Base-by-base conservation (phyloP, 2,888 invertebrate species). In the Ochropacha duplaris region DNA sequence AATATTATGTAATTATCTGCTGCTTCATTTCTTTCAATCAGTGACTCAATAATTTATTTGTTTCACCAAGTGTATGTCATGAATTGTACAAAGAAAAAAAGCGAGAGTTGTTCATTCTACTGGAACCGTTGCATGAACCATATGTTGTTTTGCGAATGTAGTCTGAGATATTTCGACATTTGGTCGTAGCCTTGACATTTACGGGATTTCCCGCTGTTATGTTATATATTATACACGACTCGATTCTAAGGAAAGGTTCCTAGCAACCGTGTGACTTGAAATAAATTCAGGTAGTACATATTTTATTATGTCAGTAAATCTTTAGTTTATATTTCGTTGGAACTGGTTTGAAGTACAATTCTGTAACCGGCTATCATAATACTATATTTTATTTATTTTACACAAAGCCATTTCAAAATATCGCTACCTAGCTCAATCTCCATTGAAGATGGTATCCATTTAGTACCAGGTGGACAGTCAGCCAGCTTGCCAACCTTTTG, bases 171-270 rank as follows among this genome's bases (percentile, higher is more conserved):
- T 52, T 6, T 22, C 19, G 31, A 44, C 19, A 44, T 44, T 44
- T 44, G 44, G 44, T 16, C 44, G 44, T 44, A 52, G 34, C 52
- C 52, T 52, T 52, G 52, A 31, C 31, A 52, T 52, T 31, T 34
- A 31, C 52, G 16, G 52, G 19, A 22, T 31, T 44, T 52, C 52
- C 52, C 34, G 28, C 31, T 19, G 19, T 24, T 22, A 24, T 50
- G n/a, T n/a, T n/a, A n/a, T n/a, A 50, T 50, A 26, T 50, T 50
- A 50, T 50, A 22, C 6, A 26, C n/a, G 14, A 52, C 31, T 16
- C 22, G 31, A 16, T 34, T 19, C 31, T 19, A 22, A 52, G 22
- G 22, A 16, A 52, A 26, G 16, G 26, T 16, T 51, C 16, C 24
- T 24, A 28, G 26, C 19, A 44, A 16, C 36, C n/a, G n/a, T 36